These are phyloP conservation scores for Rhyacophila evoluta DNA, from an alignment of 2,888 invertebrate species.

Conservation along the genomic window DNA sequence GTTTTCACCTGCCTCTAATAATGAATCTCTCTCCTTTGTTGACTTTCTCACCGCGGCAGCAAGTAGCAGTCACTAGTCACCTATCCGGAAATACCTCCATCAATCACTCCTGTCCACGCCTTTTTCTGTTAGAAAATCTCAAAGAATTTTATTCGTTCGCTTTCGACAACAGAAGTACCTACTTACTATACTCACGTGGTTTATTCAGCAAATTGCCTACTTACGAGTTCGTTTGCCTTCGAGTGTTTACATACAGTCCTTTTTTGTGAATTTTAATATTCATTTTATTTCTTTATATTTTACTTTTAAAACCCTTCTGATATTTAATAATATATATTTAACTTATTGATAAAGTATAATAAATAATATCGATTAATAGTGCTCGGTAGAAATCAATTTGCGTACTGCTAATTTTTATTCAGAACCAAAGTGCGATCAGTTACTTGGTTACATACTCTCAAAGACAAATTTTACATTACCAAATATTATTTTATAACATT, in stretches of 20 bases:
- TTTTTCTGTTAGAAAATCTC: background rate
- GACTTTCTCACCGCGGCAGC: background rate
- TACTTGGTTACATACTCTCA: too few species aligned
- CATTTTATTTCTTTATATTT: too few species aligned
- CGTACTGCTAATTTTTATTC: too few species aligned
- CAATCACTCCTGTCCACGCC: constrained; percentile 17
- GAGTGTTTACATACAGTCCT: background rate
- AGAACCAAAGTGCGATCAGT: too few species aligned
- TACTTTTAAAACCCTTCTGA: too few species aligned
- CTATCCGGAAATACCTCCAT: constrained; percentile 3
- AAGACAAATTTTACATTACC: too few species aligned
- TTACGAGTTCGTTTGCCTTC: background rate
- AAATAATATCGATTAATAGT: too few species aligned
- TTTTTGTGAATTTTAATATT: background rate
- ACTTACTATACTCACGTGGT: background rate
- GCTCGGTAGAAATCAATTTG: too few species aligned
- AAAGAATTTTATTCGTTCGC: background rate
- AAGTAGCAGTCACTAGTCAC: background rate
- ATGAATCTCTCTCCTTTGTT: background rate
- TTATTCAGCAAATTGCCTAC: background rate
- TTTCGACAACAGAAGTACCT: background rate
- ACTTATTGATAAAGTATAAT: too few species aligned
- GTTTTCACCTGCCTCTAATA: constrained; percentile 17
- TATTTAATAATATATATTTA: too few species aligned
- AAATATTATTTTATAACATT: too few species aligned